Evolutionary conservation across 2,113 vertebrate genomes (phyloP).

Genomic region (Cheilinus undulatus): DNA sequence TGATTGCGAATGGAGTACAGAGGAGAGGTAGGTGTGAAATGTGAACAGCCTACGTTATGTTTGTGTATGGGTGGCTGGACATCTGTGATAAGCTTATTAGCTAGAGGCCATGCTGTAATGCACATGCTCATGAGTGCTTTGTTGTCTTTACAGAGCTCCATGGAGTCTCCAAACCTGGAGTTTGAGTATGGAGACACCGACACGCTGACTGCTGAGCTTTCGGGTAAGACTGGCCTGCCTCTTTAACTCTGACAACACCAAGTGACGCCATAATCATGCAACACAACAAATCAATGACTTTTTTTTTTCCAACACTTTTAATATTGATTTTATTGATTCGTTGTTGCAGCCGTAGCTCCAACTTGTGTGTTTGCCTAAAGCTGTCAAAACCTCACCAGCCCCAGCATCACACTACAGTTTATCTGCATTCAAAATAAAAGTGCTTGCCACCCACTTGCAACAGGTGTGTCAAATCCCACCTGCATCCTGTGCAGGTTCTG

Average conservation of each 20-base stretch:
- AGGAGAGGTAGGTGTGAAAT: conserved; percentile 36
- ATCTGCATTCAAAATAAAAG: too few relatives aligned
- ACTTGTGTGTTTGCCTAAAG: too few relatives aligned
- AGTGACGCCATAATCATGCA: too few relatives aligned
- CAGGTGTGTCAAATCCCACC: too few relatives aligned
- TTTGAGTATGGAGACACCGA: conserved; percentile 95
- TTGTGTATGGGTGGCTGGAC: conserved; percentile 37
- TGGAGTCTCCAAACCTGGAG: conserved; percentile 95
- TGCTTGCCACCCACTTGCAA: too few relatives aligned
- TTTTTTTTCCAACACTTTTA: too few relatives aligned
- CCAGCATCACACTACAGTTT: too few relatives aligned
- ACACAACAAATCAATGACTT: too few relatives aligned
- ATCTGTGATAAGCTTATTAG: conserved; percentile 25
- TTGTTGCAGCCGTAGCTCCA: too few relatives aligned
- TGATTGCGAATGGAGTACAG: conserved; percentile 2
- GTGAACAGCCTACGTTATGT: conserved; percentile 24
- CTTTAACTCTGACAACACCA: background rate
- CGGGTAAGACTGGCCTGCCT: conserved; percentile 85
- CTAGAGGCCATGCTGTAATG: background rate
- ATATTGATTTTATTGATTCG: too few relatives aligned
- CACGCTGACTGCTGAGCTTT: conserved; percentile 86
- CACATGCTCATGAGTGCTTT: conserved; percentile 15
- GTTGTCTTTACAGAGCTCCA: conserved; percentile 87
- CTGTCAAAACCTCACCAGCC: too few relatives aligned
- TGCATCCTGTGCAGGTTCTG: too few relatives aligned